phyloP scores from a whole-genome alignment of 2,113 vertebrate species.

The Phrynocephalus versicolor region DNA sequence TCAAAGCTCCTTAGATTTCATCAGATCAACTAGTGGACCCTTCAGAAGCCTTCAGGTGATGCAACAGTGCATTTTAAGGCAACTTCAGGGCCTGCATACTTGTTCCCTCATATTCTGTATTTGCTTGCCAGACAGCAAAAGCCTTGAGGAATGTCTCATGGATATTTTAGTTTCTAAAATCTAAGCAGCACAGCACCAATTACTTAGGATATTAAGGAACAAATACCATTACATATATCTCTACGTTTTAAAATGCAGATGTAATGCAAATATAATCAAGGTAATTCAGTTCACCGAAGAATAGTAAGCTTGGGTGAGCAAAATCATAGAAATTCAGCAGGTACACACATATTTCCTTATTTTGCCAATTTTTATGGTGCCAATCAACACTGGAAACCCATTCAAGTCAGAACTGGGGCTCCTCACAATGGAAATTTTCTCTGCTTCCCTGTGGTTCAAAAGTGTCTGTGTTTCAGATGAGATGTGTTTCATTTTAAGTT shows the following conservation, averaged over 20 bases:
- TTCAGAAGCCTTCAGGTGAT: too few relatives aligned
- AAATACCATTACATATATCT: background rate
- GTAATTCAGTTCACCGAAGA: background rate
- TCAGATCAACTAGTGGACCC: too few relatives aligned
- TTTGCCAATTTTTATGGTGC: too few relatives aligned
- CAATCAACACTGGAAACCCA: background rate
- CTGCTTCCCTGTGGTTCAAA: background rate
- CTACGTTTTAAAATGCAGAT: background rate
- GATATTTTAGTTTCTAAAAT: background rate
- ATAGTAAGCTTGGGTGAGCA: background rate
- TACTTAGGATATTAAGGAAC: background rate
- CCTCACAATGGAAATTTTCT: background rate
- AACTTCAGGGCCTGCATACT: background rate
- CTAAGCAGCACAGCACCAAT: background rate
- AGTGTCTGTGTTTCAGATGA: background rate
- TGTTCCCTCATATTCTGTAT: background rate
- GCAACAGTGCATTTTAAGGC: too few relatives aligned
- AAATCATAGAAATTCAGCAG: background rate
- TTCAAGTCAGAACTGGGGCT: too few relatives aligned
- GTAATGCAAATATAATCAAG: background rate
- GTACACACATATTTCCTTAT: background rate
- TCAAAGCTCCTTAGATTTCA: too few relatives aligned
- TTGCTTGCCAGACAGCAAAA: background rate
- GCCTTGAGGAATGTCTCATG: background rate
- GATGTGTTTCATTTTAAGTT: too few relatives aligned